Evolutionary conservation across 2,797 vertebrate genomes (phyloP), one percentile per base, ranked within the genome.

Genomic region (Microtus californicus): DNA sequence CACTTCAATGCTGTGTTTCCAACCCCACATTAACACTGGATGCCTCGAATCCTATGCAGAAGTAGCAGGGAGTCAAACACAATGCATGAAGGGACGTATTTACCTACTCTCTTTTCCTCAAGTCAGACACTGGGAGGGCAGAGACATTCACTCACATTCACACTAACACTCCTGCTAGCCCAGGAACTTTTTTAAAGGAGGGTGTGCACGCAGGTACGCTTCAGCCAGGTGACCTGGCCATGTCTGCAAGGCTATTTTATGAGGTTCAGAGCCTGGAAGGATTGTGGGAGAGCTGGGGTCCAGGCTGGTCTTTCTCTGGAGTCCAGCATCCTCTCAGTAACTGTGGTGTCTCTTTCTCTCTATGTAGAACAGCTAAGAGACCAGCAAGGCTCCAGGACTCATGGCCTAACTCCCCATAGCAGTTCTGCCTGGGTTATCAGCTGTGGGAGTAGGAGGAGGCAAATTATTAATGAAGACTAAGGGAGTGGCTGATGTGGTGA

Each of bases 1-100:
- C 31, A 37, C 34, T 93, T 88, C 34, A 95, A 29, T 48, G 15
- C 80, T 81, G 78, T 59, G 23, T 61, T 93, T 91, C 45, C 67
- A 73, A 23, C 4, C 2, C 3, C 29, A 29, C 43, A 82, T 77
- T 54, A 63, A 37, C 73, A 90, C 67, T 67, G 77, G 14, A 69
- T 90, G n/a, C 54, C 78, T 95, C 43, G 48, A 51, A 51, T 51
- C 12, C 48, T 51, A 13, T 13, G 48, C 48, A 51, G 48, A 51
- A 51, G 48, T 51, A 51, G 48, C 61, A 93, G 31, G 19, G 92
- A 91, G 61, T 37, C 40, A 15, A 93, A 48, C 17, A 71, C 83
- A 90, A 56, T 37, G 69, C 15, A 25, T 82, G 48, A 90, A 76
- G 54, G 79, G 82, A n/a, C 29, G 79, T 15, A 59, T 19, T 89